A percentile compares a stretch with the other conserved stretches of the same genome.
Evolutionary conservation across 2,113 vertebrate species (phyloP).

Genomic region (sheep (Ovis aries)): ARS-UI_Ramb_v3.0 NC_056074.1:44140501-44141000

Average conservation of each 20-base stretch:
- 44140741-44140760: accelerated
- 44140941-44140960: neutral
- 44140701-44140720: neutral
- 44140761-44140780: accelerated
- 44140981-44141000: neutral
- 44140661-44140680: accelerated
- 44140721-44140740: accelerated
- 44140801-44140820: neutral
- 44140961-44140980: neutral
- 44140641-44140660: accelerated
- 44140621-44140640: neutral
- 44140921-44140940: neutral
- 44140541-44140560: accelerated
- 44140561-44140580: neutral
- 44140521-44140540: accelerated
- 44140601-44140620: neutral
- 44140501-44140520: neutral
- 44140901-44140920: neutral
- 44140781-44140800: neutral
- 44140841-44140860: neutral
- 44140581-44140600: neutral
- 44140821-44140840: neutral
- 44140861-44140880: neutral
- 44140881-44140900: neutral
- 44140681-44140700: neutral